Evolutionary conservation across 2,888 invertebrate species (phyloP).

Genomic region (Lamproptera curius): DNA sequence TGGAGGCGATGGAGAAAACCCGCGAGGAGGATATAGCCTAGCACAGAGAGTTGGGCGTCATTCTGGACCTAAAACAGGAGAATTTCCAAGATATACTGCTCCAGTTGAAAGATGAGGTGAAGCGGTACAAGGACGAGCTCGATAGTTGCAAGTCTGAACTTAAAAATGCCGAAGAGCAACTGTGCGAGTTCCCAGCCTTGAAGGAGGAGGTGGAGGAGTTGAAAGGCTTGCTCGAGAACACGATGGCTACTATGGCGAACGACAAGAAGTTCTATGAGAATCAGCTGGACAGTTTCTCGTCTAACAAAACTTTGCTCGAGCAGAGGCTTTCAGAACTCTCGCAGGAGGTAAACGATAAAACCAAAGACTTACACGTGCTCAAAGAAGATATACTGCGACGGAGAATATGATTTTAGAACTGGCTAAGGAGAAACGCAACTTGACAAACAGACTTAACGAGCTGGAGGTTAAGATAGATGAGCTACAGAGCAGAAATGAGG

Average conservation of each 20-base stretch:
- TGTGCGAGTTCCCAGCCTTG: constrained; percentile 70
- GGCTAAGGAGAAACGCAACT: constrained; percentile 76
- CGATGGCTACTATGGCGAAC: constrained; percentile 69
- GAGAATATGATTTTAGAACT: constrained; percentile 78
- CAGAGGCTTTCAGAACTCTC: constrained; percentile 78
- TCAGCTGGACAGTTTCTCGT: constrained; percentile 72
- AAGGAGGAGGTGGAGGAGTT: constrained; percentile 70
- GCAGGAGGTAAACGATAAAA: constrained; percentile 71
- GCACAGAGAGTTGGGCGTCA: constrained; percentile 72
- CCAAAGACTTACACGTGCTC: constrained; percentile 71
- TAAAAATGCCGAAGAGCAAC: constrained; percentile 73
- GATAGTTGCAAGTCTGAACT: constrained; percentile 75
- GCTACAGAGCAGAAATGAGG: constrained; percentile 58
- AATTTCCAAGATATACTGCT: constrained; percentile 66
- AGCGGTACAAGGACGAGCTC: constrained; percentile 73
- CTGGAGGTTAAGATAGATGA: constrained; percentile 72
- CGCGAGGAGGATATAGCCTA: constrained; percentile 67
- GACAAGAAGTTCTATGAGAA: constrained; percentile 78
- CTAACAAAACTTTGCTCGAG: constrained; percentile 72
- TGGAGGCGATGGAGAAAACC: constrained; percentile 54
- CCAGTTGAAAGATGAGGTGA: constrained; percentile 73
- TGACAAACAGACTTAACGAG: constrained; percentile 68
- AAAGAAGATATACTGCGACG: constrained; percentile 76
- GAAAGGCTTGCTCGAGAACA: constrained; percentile 66
- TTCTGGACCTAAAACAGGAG: constrained; percentile 62